Evolutionary conservation across 1,140 invertebrate genomes (phyloP), one percentile per base, ranked within the genome.

Genomic region (Euura lappo): DNA sequence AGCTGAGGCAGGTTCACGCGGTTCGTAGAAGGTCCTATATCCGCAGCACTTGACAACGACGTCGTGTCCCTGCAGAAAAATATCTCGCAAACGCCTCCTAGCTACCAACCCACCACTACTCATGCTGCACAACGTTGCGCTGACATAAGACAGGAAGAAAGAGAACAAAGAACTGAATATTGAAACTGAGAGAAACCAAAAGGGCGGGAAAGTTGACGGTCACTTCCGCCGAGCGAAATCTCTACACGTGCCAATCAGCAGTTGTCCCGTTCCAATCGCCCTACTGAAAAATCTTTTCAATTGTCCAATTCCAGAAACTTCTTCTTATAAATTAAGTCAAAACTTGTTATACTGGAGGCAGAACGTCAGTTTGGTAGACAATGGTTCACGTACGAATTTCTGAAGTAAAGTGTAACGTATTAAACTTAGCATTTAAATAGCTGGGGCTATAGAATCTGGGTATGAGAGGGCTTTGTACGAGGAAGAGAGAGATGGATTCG

Each of bases 341-440:
- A 60, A 60, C 3, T 60, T 60, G 3, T 60, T 60, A 60, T n/a
- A 60, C 10, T 60, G 6, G 13, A 4, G 51, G 51, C 6, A 60
- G 13, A 60, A 60, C 8, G 51, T 60, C 51, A 60, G 51, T 2
- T n/a, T 60, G 13, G 8, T 8, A 60, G 51, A 60, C 51, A 60
- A 60, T 60, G 51, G 51, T n/a, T 8, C 10, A 6, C 51, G 51
- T 60, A n/a, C 51, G 51, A 60, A 60, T 60, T 8, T 60, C 13
- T 6, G 51, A 60, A 60, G 13, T 11, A 60, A 11, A n/a, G 13
- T 60, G 51, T 60, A 60, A 60, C 51, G 51, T 60, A 60, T 60
- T 60, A 60, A 60, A 60, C 51, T 4, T 60, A 60, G 51, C 51
- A 60, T 60, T 60, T 60, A 60, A 60, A 60, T 60, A 60, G 51